Evolutionary conservation across 2,888 invertebrate species (phyloP), one percentile per base, ranked within the genome.

Genomic region (Clivina fossor): DNA sequence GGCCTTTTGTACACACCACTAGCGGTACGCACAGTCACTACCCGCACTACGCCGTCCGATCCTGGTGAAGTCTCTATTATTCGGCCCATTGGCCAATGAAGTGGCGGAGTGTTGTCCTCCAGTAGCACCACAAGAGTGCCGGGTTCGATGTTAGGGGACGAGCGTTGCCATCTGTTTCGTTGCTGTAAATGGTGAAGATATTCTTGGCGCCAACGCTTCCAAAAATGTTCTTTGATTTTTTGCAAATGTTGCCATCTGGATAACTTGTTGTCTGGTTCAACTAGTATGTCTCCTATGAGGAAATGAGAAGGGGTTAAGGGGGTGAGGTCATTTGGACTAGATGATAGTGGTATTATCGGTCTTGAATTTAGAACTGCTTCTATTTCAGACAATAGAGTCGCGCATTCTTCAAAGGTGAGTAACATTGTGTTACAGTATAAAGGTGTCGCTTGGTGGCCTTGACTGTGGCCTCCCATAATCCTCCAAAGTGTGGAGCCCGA

Each of bases 91-190:
- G 51, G 44, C 59, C 60, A 61, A 20, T 32, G 44, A 13, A 46
- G 22, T 5, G 59, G 58, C 13, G 61, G 57, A n/a, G 60, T 15
- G 48, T 61, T 61, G 51, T 61, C 54, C 26, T 62, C 59, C 35
- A 56, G 59, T 9, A 61, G 44, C 1, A 62, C 15, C 3, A 58
- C 59, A 28, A 62, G n/a, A 11, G 43, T 26, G n/a, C 50, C 58
- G 11, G 40, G 3, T 8, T 57, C n/a, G 4, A 61, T 18, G 18
- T 22, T 30, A 11, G 33, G 51, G 9, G 16, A 32, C 16, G 16
- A 47, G 9, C n/a, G 46, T 46, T 55, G 53, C 59, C 57, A 61
- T 38, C 61, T 60, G 2, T 33, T 24, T 7, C 59, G 44, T 11
- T 41, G 24, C 30, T 62, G 60, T 7, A 62, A 53, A 16, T 60